phyloP scores from a whole-genome alignment of 2,113 vertebrate genomes.

The Eublepharis macularius region DNA sequence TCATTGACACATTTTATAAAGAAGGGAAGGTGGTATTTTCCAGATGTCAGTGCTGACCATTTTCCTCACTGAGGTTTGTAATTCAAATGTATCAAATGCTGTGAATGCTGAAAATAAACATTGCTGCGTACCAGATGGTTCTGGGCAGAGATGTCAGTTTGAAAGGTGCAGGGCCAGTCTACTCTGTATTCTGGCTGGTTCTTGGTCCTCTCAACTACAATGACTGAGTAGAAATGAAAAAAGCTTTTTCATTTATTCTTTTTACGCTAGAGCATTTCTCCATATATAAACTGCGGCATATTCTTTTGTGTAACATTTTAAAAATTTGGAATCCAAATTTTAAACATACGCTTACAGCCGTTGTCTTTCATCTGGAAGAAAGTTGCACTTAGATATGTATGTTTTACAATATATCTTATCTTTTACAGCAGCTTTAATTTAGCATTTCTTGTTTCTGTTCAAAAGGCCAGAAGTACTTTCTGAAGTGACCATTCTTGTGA shows the following conservation, averaged over 20 bases:
- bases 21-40: constrained; percentile 19
- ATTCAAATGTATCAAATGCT: not conserved
- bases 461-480: not conserved
- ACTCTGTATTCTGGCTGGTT: rapidly evolving
- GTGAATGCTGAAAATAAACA: not conserved
- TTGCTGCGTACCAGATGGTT: not conserved
- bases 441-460: not conserved
- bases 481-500: not conserved
- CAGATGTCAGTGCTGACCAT: constrained; percentile 32
- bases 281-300: not conserved
- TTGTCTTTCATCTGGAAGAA: not conserved
- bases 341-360: not conserved
- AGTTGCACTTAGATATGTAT: not conserved
- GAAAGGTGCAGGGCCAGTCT: not conserved
- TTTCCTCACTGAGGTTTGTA: constrained; percentile 34
- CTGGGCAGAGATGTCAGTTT: not conserved
- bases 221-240: not conserved
- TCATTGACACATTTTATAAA: constrained; percentile 28
- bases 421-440: not conserved
- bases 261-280: not conserved
- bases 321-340: not conserved
- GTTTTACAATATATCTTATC: too few relatives aligned
- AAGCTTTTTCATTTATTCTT: not conserved
- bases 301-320: not conserved
- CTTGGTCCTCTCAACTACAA: not conserved